phyloP scores from a whole-genome alignment of 2,888 invertebrate species.

The Augochlorella aurata region DNA sequence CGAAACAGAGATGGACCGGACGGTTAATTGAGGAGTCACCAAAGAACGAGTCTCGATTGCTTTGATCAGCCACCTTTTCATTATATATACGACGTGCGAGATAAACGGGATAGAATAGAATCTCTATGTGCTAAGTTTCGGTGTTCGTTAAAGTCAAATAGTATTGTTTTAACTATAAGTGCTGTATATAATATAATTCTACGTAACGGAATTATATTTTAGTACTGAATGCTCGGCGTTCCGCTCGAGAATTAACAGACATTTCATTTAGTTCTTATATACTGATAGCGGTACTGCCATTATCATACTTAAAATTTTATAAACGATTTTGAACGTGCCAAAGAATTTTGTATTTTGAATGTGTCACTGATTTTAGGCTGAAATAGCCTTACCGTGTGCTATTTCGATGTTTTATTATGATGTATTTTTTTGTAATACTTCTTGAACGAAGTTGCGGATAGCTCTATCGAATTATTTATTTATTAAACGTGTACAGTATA shows the following conservation, averaged over 20 bases:
- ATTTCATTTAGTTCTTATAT: constrained; percentile 28
- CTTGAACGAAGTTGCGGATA: constrained; percentile 25
- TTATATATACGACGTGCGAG: constrained; percentile 23
- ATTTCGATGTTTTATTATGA: constrained; percentile 50
- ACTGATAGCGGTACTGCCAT: constrained; percentile 9
- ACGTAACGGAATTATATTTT: constrained; percentile 20
- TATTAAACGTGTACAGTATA: constrained; percentile 39
- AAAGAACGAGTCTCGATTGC: constrained; percentile 18
- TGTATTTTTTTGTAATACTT: constrained; percentile 17
- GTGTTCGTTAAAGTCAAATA: constrained; percentile 40
- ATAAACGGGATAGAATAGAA: constrained; percentile 20
- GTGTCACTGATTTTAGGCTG: constrained; percentile 18
- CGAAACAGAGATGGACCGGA: constrained; percentile 39
- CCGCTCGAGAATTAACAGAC: constrained; percentile 20
- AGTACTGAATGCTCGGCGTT: constrained; percentile 22
- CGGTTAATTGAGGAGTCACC: constrained; percentile 35
- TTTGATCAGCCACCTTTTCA: constrained; percentile 27
- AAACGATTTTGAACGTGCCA: constrained; percentile 38
- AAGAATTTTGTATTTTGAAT: constrained; percentile 47
- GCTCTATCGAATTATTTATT: constrained; percentile 54
- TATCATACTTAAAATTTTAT: constrained; percentile 40
- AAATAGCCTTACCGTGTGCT: constrained; percentile 20
- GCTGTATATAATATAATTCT: constrained; percentile 20
- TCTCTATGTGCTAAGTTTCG: constrained; percentile 32
- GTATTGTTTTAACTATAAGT: constrained; percentile 47